These are phyloP conservation scores for Amyelois transitella DNA, from an alignment of 1,140 invertebrate genomes.

Conservation along the genomic window DNA sequence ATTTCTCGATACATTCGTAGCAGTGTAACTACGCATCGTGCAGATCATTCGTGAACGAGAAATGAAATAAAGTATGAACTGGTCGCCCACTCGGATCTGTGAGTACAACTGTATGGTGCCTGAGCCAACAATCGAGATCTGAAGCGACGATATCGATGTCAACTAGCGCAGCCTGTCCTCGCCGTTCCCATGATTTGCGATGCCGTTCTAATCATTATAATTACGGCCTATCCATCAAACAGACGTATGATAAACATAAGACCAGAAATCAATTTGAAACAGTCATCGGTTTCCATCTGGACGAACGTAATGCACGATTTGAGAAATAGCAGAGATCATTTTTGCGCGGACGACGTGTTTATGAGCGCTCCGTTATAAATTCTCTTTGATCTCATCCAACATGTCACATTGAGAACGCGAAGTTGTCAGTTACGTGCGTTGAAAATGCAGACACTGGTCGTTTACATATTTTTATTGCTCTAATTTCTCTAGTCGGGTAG, in stretches of 20 bases:
- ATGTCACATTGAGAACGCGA: slow-evolving; percentile 36
- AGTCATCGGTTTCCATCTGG: slow-evolving; percentile 37
- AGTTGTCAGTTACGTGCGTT: slow-evolving; percentile 19
- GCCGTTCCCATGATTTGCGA: slow-evolving; percentile 65
- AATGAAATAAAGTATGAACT: slow-evolving; percentile 64
- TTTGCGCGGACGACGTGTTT: slow-evolving; percentile 57
- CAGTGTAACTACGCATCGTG: slow-evolving; percentile 44
- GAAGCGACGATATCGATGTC: slow-evolving; percentile 52
- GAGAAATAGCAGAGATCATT: slow-evolving; percentile 65
- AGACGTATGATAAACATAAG: slow-evolving; percentile 52
- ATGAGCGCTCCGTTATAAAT: slow-evolving; percentile 53
- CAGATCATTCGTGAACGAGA: slow-evolving; percentile 47
- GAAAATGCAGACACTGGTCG: slow-evolving; percentile 17
- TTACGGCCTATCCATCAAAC: slow-evolving; percentile 64
- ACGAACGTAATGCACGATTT: slow-evolving; percentile 31
- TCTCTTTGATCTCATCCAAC: slow-evolving; percentile 57
- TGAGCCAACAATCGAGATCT: slow-evolving; percentile 60
- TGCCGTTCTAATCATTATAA: slow-evolving; percentile 64
- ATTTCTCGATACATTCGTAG: slow-evolving; percentile 48
- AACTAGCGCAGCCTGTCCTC: slow-evolving; percentile 53
- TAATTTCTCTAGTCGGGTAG: slow-evolving; percentile 33
- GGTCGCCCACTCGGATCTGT: slow-evolving; percentile 19
- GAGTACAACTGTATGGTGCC: slow-evolving; percentile 33
- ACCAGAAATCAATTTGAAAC: slow-evolving; percentile 36
- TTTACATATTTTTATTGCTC: slow-evolving; percentile 43